These are phyloP conservation scores for Dromas ardeola DNA, from an alignment of 2,113 vertebrate genomes.

Conservation along the genomic window DNA sequence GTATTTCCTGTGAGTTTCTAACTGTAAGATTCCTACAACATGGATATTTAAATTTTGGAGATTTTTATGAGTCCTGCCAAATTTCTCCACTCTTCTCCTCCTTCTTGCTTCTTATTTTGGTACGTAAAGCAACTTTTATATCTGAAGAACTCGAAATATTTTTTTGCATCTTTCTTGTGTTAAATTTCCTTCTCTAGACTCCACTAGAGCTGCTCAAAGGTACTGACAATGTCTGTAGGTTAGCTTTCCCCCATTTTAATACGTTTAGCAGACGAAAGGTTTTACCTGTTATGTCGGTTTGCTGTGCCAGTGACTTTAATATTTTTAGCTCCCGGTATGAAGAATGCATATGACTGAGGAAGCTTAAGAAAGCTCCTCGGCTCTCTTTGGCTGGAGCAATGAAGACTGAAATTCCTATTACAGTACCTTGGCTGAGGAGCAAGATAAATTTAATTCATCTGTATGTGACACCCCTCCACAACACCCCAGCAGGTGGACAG, in stretches of 20 bases:
- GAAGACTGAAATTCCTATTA: background rate
- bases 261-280: background rate
- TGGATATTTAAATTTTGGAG: background rate
- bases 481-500: background rate
- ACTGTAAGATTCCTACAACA: background rate
- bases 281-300: background rate
- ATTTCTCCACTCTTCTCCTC: background rate
- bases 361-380: background rate
- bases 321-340: background rate
- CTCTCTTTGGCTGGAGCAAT: background rate
- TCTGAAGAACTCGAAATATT: background rate
- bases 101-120: background rate
- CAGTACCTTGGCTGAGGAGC: background rate
- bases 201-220: background rate
- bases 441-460: background rate
- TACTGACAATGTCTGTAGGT: background rate
- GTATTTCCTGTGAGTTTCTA: background rate
- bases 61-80: background rate
- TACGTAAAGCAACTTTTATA: background rate
- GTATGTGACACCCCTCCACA: fast-evolving
- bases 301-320: background rate
- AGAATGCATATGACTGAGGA: background rate
- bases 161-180: background rate
- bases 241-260: background rate
- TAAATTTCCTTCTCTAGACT: background rate